A percentile compares a stretch with the other conserved stretches of the same genome.
phyloP scores from a whole-genome alignment of 2,888 invertebrate species.

The Trissolcus japonicus region DNA sequence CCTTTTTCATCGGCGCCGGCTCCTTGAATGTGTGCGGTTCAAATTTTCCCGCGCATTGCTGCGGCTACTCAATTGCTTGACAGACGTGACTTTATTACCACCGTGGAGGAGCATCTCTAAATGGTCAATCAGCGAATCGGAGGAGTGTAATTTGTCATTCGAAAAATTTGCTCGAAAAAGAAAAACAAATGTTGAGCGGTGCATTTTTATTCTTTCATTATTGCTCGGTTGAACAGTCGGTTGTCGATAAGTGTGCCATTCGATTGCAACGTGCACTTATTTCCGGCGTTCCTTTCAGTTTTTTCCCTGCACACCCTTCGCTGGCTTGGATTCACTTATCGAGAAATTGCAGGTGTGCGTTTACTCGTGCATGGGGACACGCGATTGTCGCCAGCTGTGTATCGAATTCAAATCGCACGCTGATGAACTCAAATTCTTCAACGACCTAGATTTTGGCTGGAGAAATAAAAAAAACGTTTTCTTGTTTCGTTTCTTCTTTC shows the following conservation, averaged over 20 bases:
- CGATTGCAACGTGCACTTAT: slow-evolving; percentile 46
- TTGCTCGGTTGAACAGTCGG: slow-evolving; percentile 28
- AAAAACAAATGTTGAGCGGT: background rate
- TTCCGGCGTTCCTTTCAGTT: slow-evolving; percentile 45
- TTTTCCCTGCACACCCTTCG: slow-evolving; percentile 47
- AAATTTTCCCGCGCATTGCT: slow-evolving; percentile 36
- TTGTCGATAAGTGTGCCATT: slow-evolving; percentile 40
- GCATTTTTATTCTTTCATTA: background rate
- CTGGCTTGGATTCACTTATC: slow-evolving; percentile 51
- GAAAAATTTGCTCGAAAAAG: background rate
- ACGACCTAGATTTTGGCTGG: too few relatives aligned
- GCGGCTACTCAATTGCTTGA: slow-evolving; percentile 5
- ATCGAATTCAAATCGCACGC: slow-evolving; percentile 43
- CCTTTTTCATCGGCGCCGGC: slow-evolving; percentile 38
- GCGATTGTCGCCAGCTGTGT: slow-evolving; percentile 53
- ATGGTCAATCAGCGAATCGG: too few relatives aligned
- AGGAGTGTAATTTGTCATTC: too few relatives aligned
- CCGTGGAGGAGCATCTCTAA: too few relatives aligned
- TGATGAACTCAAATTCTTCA: slow-evolving; percentile 5
- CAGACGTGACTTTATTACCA: background rate
- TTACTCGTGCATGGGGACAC: slow-evolving; percentile 40
- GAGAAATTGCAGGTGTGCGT: slow-evolving; percentile 52
- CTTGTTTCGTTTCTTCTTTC: background rate
- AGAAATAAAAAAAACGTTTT: background rate
- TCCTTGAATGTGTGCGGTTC: slow-evolving; percentile 5